Evolutionary conservation across 2,113 vertebrate genomes (phyloP).

Genomic region (Andinoacara biseriatus): DNA sequence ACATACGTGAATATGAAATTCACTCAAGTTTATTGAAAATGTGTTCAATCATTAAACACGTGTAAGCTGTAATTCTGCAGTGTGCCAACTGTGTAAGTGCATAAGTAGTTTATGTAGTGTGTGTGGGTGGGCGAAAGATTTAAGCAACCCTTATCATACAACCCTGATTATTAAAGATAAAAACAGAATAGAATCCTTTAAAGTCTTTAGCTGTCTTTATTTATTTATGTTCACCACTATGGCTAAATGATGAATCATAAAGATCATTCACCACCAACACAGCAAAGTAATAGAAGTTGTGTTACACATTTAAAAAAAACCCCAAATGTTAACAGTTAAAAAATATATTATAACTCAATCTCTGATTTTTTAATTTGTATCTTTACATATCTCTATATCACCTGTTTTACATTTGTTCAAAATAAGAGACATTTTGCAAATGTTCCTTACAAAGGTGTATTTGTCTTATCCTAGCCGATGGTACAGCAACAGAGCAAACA

Average conservation of each 20-base stretch:
- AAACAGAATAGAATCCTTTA: background rate
- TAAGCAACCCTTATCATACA: background rate
- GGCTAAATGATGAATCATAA: background rate
- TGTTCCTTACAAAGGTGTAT: background rate
- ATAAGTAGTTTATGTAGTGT: background rate
- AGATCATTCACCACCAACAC: background rate
- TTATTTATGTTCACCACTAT: no score
- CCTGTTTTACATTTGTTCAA: background rate
- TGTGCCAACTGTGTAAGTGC: background rate
- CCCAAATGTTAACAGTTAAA: background rate
- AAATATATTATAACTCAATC: background rate
- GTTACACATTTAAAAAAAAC: background rate
- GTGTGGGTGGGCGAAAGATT: conserved; percentile 8
- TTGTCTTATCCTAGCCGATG: background rate
- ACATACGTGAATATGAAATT: conserved; percentile 20
- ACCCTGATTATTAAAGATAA: background rate
- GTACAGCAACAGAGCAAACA: background rate
- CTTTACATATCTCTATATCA: background rate
- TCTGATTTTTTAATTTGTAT: background rate
- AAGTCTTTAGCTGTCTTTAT: background rate
- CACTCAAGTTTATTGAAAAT: conserved; percentile 41
- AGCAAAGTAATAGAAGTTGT: background rate
- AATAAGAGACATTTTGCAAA: background rate
- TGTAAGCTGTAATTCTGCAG: background rate
- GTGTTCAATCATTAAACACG: conserved; percentile 20